These are phyloP conservation scores for Sisyra nigra DNA, from an alignment of 2,888 invertebrate genomes.

Conservation along the genomic window DNA sequence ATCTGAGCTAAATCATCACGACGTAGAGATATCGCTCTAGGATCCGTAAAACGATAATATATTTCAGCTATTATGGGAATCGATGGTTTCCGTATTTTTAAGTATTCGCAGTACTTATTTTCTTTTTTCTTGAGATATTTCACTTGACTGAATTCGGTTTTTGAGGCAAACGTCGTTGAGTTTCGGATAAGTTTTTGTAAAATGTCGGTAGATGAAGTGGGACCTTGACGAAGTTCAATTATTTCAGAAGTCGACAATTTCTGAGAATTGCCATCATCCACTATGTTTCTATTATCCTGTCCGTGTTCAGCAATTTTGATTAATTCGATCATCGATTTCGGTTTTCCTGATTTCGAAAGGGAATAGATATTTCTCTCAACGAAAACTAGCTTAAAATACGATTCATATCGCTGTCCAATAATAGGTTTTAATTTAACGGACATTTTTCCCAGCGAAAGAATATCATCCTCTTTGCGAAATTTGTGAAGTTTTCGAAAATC, in stretches of 20 bases:
- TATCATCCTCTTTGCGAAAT: slow-evolving; percentile 42
- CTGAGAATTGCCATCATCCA: slow-evolving; percentile 67
- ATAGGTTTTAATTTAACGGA: slow-evolving; percentile 34
- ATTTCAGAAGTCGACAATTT: slow-evolving; percentile 72
- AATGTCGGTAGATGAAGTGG: slow-evolving; percentile 64
- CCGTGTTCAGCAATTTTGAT: slow-evolving; percentile 52
- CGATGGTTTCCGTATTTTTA: slow-evolving; percentile 65
- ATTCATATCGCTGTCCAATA: slow-evolving; percentile 51
- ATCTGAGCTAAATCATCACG: slow-evolving; percentile 83
- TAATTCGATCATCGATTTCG: slow-evolving; percentile 40
- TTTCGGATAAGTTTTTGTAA: slow-evolving; percentile 77
- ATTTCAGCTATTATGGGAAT: slow-evolving; percentile 71
- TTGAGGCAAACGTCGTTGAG: slow-evolving; percentile 75
- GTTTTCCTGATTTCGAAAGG: slow-evolving; percentile 35
- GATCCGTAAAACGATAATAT: slow-evolving; percentile 63
- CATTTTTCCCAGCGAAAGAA: slow-evolving; percentile 20
- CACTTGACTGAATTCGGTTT: slow-evolving; percentile 85
- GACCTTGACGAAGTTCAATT: slow-evolving; percentile 55
- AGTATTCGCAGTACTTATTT: slow-evolving; percentile 76
- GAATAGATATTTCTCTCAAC: slow-evolving; percentile 33
- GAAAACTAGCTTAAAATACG: slow-evolving; percentile 59
- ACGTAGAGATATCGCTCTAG: slow-evolving; percentile 59
- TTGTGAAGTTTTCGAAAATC: slow-evolving; percentile 64
- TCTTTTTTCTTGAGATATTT: slow-evolving; percentile 93
- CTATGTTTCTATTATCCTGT: slow-evolving; percentile 68